Base-by-base conservation (phyloP, 2,888 invertebrate genomes). In the Drosophila paramelanica region DNA sequence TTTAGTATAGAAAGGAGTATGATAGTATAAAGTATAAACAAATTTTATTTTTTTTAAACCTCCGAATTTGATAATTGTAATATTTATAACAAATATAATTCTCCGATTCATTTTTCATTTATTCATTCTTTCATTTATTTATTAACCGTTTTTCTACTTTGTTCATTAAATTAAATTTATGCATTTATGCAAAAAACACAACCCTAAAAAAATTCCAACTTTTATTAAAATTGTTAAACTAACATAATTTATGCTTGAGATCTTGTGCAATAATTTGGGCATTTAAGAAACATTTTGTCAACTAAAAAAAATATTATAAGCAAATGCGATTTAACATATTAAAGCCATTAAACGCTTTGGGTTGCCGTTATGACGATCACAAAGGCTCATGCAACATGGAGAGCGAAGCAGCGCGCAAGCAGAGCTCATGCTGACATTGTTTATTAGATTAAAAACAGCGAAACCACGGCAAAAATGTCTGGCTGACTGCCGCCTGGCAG, bases 361-460 rank as follows among this genome's bases (percentile, higher is more conserved):
- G 64, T 61, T 41, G 42, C 55, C 61, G 76, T 66, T 62, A 23
- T 55, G 3, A 11, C 11, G 31, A 47, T 38, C 31, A 41, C 36
- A 25, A 45, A 11, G 25, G 36, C 60, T 45, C 67, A 67, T 74
- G 84, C 74, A 78, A 77, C 64, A 81, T 80, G 45, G 66, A 62
- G 56, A 68, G 13, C 39, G n/a, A 33, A 53, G 47, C 45, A 33
- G 52, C 25, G 25, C 25, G 11, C 46, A 42, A 45, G 62, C 53
- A 51, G 68, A 67, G 61, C 84, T 71, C 87, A 81, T 64, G 89
- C 84, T 84, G 84, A 71, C 81, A 84, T 81, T 88, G 81, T 78
- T 88, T 84, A 83, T 76, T 78, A 73, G 84, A 88, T 83, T 84
- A 84, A 73, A 74, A 64, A 73, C 49, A 61, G 66, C 53, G 61